phyloP scores from a whole-genome alignment of 2,113 vertebrate genomes.

The Thamnophis sirtalis region DNA sequence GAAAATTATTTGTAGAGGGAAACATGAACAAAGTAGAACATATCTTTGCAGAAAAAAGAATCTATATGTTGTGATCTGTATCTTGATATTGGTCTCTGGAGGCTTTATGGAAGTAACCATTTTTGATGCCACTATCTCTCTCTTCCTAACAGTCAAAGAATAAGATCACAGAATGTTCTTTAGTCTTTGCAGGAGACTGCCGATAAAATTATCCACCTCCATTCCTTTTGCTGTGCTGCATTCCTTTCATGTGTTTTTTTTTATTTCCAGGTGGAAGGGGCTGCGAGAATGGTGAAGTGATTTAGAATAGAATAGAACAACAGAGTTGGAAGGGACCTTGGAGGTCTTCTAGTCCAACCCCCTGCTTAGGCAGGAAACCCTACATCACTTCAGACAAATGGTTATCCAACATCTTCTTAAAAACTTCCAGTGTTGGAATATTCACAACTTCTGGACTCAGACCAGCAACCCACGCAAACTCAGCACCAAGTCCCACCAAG shows the following conservation, averaged over 20 bases:
- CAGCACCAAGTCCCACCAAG: no score
- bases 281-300: not conserved
- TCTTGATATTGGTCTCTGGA: not conserved
- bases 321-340: no score
- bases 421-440: no score
- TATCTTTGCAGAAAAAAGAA: not conserved
- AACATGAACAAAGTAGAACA: not conserved
- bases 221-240: not conserved
- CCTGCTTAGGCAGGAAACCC: no score
- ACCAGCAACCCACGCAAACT: no score
- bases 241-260: not conserved
- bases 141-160: conserved; percentile 14
- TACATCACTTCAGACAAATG: no score
- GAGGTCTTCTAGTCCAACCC: no score
- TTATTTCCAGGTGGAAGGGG: not conserved
- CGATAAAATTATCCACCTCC: conserved; percentile 20
- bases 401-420: no score
- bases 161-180: conserved; percentile 16
- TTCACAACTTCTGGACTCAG: no score
- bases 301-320: not conserved
- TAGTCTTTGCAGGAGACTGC: not conserved
- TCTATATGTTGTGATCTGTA: conserved; percentile 2
- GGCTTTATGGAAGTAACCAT: not conserved
- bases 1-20: not conserved
- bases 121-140: conserved; percentile 9